Percentiles rank a stretch among this genome's conserved stretches.
Evolutionary conservation across 2,113 vertebrate species (phyloP).

Genomic region (Brienomyrus longianalis): DNA sequence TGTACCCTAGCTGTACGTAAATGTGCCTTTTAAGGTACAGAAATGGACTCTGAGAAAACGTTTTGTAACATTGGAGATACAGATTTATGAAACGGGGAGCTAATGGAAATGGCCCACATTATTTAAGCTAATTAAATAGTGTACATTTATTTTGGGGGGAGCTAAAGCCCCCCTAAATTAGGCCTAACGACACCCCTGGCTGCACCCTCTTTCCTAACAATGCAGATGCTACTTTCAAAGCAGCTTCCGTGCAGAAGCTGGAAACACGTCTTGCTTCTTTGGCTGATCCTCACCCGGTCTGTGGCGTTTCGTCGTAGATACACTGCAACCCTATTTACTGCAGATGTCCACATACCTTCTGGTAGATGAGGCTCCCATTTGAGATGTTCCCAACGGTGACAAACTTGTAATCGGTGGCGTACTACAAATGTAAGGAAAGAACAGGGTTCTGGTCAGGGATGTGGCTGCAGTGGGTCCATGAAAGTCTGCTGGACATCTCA

Average conservation of each 20-base stretch:
- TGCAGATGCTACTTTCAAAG: not conserved
- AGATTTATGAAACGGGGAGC: too few species aligned
- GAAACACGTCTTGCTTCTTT: not conserved
- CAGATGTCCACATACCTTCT: constrained; percentile 69
- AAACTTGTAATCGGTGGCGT: constrained; percentile 75
- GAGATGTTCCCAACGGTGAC: constrained; percentile 60
- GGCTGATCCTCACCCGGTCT: not conserved
- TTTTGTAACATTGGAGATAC: not conserved
- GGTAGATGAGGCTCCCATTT: constrained; percentile 65
- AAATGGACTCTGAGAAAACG: not conserved
- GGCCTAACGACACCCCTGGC: not conserved
- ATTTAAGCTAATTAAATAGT: too few species aligned
- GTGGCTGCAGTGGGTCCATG: not conserved
- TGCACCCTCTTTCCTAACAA: not conserved
- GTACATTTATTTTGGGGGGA: too few species aligned
- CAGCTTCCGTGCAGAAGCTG: not conserved
- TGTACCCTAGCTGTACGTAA: not conserved
- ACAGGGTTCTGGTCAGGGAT: constrained; percentile 3
- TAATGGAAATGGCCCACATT: too few species aligned
- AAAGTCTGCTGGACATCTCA: not conserved
- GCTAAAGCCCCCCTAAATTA: not conserved
- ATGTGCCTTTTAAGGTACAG: not conserved
- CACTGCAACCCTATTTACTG: not conserved
- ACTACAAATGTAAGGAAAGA: constrained; percentile 58
- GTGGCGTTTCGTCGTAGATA: too few species aligned